Evolutionary conservation across 2,113 vertebrate species (phyloP).

Genomic region (Syngnathus floridae): DNA sequence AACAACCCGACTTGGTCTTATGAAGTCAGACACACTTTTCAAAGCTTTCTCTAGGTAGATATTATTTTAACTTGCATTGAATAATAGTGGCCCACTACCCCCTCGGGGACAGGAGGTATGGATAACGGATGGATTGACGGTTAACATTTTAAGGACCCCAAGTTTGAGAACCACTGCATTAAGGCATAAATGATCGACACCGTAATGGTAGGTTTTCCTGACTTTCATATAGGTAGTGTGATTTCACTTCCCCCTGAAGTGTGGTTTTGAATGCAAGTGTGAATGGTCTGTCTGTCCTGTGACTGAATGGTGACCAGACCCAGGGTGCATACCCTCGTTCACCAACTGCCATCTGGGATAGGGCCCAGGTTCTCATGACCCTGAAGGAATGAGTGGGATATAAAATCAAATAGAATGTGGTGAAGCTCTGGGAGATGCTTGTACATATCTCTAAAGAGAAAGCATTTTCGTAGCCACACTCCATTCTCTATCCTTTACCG

Average conservation of each 20-base stretch:
- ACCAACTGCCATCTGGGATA: no score
- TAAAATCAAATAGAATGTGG: neutral
- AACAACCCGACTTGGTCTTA: no score
- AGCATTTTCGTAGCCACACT: constrained; percentile 29
- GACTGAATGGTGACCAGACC: neutral
- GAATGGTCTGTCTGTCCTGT: neutral
- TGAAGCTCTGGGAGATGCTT: constrained; percentile 46
- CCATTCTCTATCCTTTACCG: neutral
- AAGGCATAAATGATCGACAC: neutral
- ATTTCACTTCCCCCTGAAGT: neutral
- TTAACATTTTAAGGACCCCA: neutral
- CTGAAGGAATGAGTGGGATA: neutral
- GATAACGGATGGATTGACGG: no score
- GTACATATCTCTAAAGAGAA: constrained; percentile 52
- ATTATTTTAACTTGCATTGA: no score
- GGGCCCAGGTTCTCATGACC: neutral
- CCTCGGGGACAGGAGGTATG: no score
- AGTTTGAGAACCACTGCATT: neutral
- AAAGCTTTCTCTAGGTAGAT: no score
- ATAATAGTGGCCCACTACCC: no score
- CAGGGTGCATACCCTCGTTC: neutral
- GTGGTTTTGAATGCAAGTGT: neutral
- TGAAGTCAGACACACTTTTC: no score
- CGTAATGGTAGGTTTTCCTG: neutral
- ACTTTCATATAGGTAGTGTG: no score